Base-by-base conservation (phyloP, 2,113 vertebrate genomes). In the Ondatra zibethicus region DNA sequence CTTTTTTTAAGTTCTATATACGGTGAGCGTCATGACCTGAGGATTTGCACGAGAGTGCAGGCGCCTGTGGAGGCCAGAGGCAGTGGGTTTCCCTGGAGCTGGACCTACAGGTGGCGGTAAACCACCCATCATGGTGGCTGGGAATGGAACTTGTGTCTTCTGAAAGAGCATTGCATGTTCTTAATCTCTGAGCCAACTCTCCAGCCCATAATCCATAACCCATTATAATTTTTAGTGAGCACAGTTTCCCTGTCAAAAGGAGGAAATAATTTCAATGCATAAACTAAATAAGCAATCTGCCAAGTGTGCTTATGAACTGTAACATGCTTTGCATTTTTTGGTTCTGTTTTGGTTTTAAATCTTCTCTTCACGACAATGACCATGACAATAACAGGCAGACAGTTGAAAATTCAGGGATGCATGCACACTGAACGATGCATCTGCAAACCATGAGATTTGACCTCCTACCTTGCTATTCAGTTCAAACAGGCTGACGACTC, bases 221-320 rank as follows among this genome's bases (percentile, higher is more conserved):
- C 61, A 45, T 66, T 23, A 66, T 66, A 66, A 47, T 47, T 66
- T 61, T 95, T 89, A 89, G n/a, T 66, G 31, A 96, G 76, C 7
- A 78, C 4, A n/a, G 47, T 68, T 95, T 94, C 52, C 23, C 29
- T 84, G 31, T 81, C 5, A 80, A 76, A 77, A 92, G 2, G 93
- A 1, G 89, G 92, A 58, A 58, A 58, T 81, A 87, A 81, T 87
- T 92, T 88, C 33, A 76, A 5, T 47, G 21, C 8, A 85, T 45
- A 45, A 66, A 77, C 4, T 1, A 33, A 88, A 77, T 21, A 21
- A 58, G 19, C 72, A 55, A 55, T 82, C 88, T 96, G 29, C 31
- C 33, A 85, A 63, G 52, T 95, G 31, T 72, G 80, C 50, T 77
- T 88, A 72, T 94, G 31, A 91, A 23, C 73, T 94, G 21, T 87